A percentile compares a stretch with the other conserved stretches of the same genome.
phyloP scores from a whole-genome alignment of 2,797 vertebrate species.

The Aphelocoma californica region DNA sequence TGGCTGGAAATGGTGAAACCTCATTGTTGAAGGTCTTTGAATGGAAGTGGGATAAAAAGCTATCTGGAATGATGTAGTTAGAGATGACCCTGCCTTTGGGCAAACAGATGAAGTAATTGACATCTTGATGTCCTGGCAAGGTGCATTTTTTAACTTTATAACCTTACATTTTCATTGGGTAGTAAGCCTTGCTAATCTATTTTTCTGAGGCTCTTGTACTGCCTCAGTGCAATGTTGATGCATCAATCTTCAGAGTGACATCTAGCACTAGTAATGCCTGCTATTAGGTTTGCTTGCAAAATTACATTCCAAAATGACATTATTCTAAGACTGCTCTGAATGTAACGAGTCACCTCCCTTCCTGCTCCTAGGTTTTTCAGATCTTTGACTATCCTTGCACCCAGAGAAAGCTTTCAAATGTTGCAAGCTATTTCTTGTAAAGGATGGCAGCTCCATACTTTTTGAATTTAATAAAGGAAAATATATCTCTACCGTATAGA shows the following conservation, averaged over 20 bases:
- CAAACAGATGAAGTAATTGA: neutral
- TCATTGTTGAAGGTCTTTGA: neutral
- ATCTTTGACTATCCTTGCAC: neutral
- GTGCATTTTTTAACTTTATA: neutral
- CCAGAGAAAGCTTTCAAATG: neutral
- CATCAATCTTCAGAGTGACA: slow-evolving; percentile 5
- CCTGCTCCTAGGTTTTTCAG: neutral
- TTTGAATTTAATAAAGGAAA: neutral
- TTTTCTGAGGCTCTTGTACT: slow-evolving; percentile 1
- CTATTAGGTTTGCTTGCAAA: slow-evolving; percentile 11
- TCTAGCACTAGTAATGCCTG: neutral
- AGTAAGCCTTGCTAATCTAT: neutral
- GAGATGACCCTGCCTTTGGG: neutral
- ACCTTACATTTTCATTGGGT: neutral
- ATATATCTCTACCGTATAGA: neutral
- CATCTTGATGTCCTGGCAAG: neutral
- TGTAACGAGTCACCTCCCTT: neutral
- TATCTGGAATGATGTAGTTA: neutral
- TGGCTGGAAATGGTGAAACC: neutral
- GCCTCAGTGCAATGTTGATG: neutral
- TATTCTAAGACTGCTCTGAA: neutral
- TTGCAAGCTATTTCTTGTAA: neutral
- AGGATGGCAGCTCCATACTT: neutral
- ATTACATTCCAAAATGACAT: slow-evolving; percentile 13
- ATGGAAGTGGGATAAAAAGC: neutral